Evolutionary conservation across 35 echinoderm and acorn worm species (phyloP).

Genomic region (Chiridota heheva): DNA sequence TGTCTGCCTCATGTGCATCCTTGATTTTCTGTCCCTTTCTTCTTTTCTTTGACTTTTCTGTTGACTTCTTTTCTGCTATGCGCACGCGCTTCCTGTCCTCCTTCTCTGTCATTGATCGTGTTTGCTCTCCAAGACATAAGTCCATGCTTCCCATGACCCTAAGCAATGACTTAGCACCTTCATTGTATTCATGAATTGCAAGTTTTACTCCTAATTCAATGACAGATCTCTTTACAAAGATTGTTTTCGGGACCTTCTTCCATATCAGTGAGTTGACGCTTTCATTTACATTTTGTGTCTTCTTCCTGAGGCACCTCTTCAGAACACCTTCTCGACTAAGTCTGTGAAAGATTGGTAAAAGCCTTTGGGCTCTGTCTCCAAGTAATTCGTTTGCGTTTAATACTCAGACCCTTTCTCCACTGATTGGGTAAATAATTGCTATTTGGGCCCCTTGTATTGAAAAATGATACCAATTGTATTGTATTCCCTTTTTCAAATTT

Average conservation of each 20-base stretch:
- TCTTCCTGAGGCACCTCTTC: not conserved
- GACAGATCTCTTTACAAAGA: not conserved
- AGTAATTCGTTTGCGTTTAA: no score
- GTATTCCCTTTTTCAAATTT: no score
- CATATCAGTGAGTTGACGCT: not conserved
- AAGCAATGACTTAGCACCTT: not conserved
- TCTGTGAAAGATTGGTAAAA: not conserved
- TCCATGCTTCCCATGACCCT: not conserved
- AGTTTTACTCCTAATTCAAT: not conserved
- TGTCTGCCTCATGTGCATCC: not conserved
- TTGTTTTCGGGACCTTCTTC: not conserved
- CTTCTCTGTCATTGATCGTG: not conserved
- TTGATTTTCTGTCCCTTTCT: not conserved
- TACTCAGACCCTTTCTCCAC: no score
- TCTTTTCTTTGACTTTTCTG: no score
- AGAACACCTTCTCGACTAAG: not conserved
- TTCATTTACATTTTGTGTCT: conserved; percentile 18
- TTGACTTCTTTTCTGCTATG: no score
- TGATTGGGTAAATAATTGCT: no score
- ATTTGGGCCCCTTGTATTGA: no score
- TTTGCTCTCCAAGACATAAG: not conserved
- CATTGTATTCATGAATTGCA: not conserved
- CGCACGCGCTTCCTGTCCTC: not conserved
- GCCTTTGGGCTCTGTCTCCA: not conserved
- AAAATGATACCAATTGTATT: no score